A percentile compares a stretch with the other conserved stretches of the same genome.
Conservation (phyloP, 2,888 invertebrate genomes). For the Esperia sulphurella region DNA sequence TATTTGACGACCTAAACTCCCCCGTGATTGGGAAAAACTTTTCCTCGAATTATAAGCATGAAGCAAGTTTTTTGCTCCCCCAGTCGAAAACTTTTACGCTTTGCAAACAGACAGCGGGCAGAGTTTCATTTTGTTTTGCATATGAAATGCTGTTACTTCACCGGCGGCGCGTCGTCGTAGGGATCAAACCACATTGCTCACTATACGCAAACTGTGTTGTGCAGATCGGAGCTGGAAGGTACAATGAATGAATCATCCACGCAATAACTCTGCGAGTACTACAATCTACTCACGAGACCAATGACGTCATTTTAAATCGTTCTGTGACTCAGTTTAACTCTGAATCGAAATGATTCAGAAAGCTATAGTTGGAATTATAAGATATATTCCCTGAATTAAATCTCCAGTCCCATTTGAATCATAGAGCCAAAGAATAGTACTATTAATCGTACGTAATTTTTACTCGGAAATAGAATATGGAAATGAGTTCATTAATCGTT, state of each 20-base stretch:
- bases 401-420: constrained; percentile 2
- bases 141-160: constrained; percentile 48
- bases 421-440: constrained; percentile 2
- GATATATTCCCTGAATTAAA: background rate
- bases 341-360: constrained; percentile 40
- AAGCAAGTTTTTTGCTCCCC: constrained; percentile 35
- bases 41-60: constrained; percentile 32
- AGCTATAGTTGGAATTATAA: constrained; percentile 1
- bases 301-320: constrained; percentile 52
- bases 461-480: no score
- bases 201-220: constrained; percentile 15
- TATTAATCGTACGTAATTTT: no score
- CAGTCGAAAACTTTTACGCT: constrained; percentile 42
- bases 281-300: constrained; percentile 35
- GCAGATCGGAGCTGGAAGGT: constrained; percentile 16
- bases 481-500: no score
- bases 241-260: constrained; percentile 49
- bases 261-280: constrained; percentile 25
- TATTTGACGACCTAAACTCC: background rate
- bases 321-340: constrained; percentile 45
- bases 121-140: constrained; percentile 51
- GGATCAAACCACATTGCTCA: constrained; percentile 34
- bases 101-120: constrained; percentile 41
- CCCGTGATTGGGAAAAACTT: constrained; percentile 20
- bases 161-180: constrained; percentile 18